These are phyloP conservation scores for Morone saxatilis DNA, from an alignment of 2,113 vertebrate species.

Conservation along the genomic window DNA sequence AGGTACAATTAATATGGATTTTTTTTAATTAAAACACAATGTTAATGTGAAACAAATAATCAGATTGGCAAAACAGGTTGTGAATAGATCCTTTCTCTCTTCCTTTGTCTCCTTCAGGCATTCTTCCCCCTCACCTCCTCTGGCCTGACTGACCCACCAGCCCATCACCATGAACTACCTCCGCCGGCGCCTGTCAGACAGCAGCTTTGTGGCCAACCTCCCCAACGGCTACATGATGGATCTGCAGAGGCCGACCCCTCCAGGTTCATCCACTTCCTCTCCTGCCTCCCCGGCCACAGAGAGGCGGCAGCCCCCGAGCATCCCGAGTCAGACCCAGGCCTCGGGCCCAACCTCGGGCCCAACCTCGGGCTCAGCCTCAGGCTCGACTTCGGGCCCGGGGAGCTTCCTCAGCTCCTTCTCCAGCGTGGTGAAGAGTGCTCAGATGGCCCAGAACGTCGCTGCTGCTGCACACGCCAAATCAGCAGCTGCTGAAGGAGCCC, in stretches of 20 bases:
- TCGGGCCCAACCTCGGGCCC: slow-evolving; percentile 56
- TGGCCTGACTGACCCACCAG: slow-evolving; percentile 74
- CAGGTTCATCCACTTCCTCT: slow-evolving; percentile 88
- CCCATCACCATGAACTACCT: slow-evolving; percentile 93
- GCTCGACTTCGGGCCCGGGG: slow-evolving; percentile 71
- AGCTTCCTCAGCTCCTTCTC: slow-evolving; percentile 96
- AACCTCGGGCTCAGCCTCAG: slow-evolving; percentile 42
- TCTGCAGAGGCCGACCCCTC: slow-evolving; percentile 88
- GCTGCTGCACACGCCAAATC: slow-evolving; percentile 86
- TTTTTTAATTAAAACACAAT: no score
- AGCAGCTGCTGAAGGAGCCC: slow-evolving; percentile 59
- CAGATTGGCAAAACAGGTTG: background rate
- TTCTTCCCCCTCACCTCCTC: slow-evolving; percentile 34
- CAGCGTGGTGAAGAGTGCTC: slow-evolving; percentile 92
- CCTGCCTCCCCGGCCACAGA: slow-evolving; percentile 83
- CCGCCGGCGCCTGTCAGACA: slow-evolving; percentile 95
- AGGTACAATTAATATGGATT: no score
- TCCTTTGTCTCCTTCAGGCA: background rate
- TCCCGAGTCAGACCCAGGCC: slow-evolving; percentile 75
- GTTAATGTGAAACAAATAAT: background rate
- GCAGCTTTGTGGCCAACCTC: slow-evolving; percentile 96
- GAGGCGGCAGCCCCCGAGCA: slow-evolving; percentile 85
- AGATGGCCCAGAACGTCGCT: slow-evolving; percentile 87
- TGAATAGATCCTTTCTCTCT: background rate
- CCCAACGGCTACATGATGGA: slow-evolving; percentile 99